These are phyloP conservation scores for Caenorhabditis imperialis DNA, from an alignment of 2,888 invertebrate species.

Conservation along the genomic window DNA sequence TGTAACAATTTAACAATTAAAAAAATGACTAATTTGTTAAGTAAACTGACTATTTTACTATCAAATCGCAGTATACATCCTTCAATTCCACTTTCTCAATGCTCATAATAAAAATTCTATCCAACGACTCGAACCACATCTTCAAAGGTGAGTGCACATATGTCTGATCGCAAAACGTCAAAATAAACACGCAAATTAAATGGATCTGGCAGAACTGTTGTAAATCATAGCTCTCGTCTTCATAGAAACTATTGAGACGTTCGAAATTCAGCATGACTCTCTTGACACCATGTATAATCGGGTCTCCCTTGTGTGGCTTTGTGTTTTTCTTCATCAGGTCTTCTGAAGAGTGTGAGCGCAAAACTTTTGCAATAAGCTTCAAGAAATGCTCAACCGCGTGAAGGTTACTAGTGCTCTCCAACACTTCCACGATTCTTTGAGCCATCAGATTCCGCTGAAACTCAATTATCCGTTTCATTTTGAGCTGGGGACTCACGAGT, in stretches of 20 bases:
- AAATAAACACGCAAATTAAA: conserved; percentile 11
- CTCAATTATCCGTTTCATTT: neutral
- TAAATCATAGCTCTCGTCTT: neutral
- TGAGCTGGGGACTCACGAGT: neutral
- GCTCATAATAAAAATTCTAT: neutral
- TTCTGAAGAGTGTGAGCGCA: conserved; percentile 29
- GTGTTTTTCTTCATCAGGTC: conserved; percentile 16
- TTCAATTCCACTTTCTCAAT: neutral
- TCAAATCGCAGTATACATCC: neutral
- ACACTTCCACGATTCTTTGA: conserved; percentile 3
- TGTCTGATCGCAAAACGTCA: conserved; percentile 22
- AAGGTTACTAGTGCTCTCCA: conserved; percentile 2
- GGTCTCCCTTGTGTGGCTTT: neutral
- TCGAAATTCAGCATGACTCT: neutral
- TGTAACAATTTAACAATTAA: neutral
- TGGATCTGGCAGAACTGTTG: conserved; percentile 16
- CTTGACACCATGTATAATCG: neutral
- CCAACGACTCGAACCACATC: conserved; percentile 17
- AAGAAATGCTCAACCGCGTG: conserved; percentile 22
- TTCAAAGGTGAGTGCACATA: neutral
- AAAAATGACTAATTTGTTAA: neutral
- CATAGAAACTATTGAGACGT: neutral
- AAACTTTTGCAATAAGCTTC: conserved; percentile 9
- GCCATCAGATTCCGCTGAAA: conserved; percentile 29
- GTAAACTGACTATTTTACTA: too few species aligned